phyloP scores from a whole-genome alignment of 1,140 invertebrate genomes.

The Latrodectus geometricus region DNA sequence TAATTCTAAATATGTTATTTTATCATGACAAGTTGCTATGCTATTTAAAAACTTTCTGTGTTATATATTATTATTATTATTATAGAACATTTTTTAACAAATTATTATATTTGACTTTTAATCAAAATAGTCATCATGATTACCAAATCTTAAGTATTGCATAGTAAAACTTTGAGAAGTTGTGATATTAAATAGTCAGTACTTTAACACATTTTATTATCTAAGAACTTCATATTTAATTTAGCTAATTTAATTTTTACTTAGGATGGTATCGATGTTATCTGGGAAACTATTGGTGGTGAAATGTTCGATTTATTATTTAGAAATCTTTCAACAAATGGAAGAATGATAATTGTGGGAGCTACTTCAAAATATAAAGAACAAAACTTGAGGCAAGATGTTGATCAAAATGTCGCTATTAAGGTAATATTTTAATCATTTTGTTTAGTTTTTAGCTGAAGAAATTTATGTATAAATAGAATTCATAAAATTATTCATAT shows the following conservation, averaged over 20 bases:
- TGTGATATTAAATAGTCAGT: too few relatives aligned
- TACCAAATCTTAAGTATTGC: too few relatives aligned
- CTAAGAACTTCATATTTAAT: not conserved
- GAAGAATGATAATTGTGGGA: constrained; percentile 68
- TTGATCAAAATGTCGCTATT: constrained; percentile 10
- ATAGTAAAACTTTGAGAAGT: too few relatives aligned
- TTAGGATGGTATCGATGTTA: constrained; percentile 70
- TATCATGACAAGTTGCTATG: too few relatives aligned
- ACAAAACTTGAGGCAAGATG: not conserved
- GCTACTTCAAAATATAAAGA: constrained; percentile 67
- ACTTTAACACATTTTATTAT: too few relatives aligned
- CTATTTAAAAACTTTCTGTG: too few relatives aligned
- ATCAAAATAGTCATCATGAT: too few relatives aligned
- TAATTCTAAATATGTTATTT: too few relatives aligned
- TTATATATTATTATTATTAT: too few relatives aligned
- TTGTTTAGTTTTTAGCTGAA: not conserved
- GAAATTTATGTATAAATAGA: not conserved
- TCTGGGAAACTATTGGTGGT: constrained; percentile 70
- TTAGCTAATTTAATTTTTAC: not conserved
- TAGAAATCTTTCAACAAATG: constrained; percentile 65
- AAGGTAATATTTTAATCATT: constrained; percentile 11
- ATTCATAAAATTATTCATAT: not conserved
- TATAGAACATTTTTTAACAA: too few relatives aligned
- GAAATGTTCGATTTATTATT: constrained; percentile 67
- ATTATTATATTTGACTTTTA: too few relatives aligned